phyloP scores from a whole-genome alignment of 2,797 vertebrate species.

The Cyclura pinguis region DNA sequence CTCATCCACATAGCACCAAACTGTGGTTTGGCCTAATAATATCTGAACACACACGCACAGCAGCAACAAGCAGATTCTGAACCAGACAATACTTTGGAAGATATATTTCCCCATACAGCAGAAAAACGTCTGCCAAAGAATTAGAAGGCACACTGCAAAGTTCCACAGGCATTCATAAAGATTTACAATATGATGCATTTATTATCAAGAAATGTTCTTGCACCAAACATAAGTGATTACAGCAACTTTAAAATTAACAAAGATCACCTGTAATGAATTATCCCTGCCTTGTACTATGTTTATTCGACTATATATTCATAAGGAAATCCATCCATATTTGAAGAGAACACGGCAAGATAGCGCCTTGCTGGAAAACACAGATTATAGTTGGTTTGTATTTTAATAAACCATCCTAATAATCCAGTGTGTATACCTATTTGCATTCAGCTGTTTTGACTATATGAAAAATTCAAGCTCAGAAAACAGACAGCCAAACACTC shows the following conservation, averaged over 20 bases:
- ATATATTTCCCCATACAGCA: not conserved
- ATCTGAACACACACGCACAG: not conserved
- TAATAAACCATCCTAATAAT: constrained; percentile 6
- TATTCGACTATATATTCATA: not conserved
- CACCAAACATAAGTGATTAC: rapidly evolving
- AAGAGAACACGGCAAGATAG: not conserved
- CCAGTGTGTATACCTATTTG: not conserved
- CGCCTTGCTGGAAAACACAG: not conserved
- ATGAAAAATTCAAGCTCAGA: not conserved
- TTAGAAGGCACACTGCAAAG: not conserved
- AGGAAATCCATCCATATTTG: not conserved
- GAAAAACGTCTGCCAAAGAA: constrained; percentile 9
- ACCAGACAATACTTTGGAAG: not conserved
- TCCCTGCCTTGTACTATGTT: not conserved
- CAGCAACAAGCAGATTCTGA: not conserved
- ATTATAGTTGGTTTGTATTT: not conserved
- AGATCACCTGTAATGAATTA: not conserved
- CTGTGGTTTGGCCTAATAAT: not conserved
- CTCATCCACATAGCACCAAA: not conserved
- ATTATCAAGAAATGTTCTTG: not conserved
- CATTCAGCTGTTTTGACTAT: not conserved
- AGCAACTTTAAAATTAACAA: rapidly evolving
- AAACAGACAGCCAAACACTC: not conserved
- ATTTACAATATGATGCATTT: constrained; percentile 17
- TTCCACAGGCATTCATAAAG: not conserved